Percentiles rank a stretch among this genome's conserved stretches.
Conservation (phyloP, 1,140 invertebrate genomes). For the Pseudomyrmex sp. region DNA sequence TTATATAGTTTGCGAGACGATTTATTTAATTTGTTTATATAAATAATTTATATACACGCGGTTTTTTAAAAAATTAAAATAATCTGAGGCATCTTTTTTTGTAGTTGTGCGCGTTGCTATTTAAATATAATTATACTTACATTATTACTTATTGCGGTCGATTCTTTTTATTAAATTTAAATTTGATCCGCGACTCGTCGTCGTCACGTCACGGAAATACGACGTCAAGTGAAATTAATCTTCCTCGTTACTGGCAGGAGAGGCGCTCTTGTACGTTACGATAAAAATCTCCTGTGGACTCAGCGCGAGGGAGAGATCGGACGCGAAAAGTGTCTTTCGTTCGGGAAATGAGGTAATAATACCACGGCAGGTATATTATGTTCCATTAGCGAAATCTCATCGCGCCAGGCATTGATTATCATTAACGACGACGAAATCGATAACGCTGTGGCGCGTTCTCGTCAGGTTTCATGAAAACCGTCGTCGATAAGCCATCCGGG, state of each 20-base stretch:
- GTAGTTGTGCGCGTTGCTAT: background rate
- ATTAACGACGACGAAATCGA: conserved; percentile 70
- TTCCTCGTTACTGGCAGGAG: conserved; percentile 24
- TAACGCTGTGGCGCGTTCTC: conserved; percentile 51
- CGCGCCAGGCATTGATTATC: conserved; percentile 71
- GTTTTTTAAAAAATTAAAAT: conserved; percentile 14
- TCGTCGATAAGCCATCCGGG: conserved; percentile 63
- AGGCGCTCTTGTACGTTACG: background rate
- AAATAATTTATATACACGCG: too few species aligned
- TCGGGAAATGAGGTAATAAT: conserved; percentile 65
- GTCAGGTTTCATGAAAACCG: conserved; percentile 59
- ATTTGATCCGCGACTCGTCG: conserved; percentile 9
- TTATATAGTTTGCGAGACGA: background rate
- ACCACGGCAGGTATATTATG: conserved; percentile 64
- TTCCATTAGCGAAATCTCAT: conserved; percentile 73
- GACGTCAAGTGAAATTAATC: conserved; percentile 29
- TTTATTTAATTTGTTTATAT: conserved; percentile 29
- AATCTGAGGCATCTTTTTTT: background rate
- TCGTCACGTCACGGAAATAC: background rate
- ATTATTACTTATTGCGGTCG: background rate
- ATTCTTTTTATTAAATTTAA: conserved; percentile 3
- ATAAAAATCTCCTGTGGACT: conserved; percentile 46
- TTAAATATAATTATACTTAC: too few species aligned
- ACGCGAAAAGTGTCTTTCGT: conserved; percentile 41
- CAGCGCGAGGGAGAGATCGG: conserved; percentile 5